Conservation (phyloP, 2,797 vertebrate species). For the Crypturellus tataupa region DNA sequence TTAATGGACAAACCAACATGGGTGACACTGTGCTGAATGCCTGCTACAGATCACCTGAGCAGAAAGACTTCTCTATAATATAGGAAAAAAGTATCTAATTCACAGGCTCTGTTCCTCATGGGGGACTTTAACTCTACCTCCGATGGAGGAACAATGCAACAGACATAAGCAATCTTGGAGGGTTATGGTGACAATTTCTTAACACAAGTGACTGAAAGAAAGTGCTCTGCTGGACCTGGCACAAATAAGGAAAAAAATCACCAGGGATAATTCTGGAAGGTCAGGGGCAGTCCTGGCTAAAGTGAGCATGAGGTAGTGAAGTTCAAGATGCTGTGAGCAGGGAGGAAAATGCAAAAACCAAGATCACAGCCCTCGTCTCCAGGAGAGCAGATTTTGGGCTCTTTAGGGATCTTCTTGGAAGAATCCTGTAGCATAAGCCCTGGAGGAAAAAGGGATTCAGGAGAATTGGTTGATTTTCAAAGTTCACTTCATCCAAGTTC, state of each 20-base stretch:
- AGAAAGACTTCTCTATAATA: not conserved
- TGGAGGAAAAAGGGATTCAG: not conserved
- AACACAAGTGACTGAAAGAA: not conserved
- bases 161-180: not conserved
- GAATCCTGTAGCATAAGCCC: not conserved
- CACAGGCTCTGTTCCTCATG: not conserved
- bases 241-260: not conserved
- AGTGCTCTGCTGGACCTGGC: not conserved
- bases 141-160: not conserved
- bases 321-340: not conserved
- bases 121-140: not conserved
- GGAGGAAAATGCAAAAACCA: not conserved
- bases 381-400: not conserved
- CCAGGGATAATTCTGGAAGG: too few relatives aligned
- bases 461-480: not conserved
- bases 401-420: not conserved
- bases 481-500: not conserved
- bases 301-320: not conserved
- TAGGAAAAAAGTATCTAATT: not conserved
- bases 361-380: not conserved
- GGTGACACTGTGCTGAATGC: too few relatives aligned
- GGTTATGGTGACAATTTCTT: not conserved
- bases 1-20: not conserved
- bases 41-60: not conserved
- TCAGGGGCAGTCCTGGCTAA: not conserved